phyloP scores from a whole-genome alignment of 37 sponge, comb jelly and placozoan genomes.

The Chondrosia reniformis region DNA sequence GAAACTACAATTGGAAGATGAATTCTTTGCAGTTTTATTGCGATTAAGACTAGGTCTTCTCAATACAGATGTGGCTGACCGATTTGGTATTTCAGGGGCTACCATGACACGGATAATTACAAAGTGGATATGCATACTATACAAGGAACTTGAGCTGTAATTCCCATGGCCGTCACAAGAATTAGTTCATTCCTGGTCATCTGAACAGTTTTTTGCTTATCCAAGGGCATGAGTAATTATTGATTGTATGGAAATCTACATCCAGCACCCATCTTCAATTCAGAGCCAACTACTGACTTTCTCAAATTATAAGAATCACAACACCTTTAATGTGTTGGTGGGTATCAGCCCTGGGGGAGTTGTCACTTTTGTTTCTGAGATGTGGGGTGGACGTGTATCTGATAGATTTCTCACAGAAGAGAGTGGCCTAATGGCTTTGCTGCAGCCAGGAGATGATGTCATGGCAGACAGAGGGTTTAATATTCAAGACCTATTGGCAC shows the following conservation, averaged over 20 bases:
- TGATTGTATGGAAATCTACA: conserved; percentile 12
- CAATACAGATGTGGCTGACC: neutral
- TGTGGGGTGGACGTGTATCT: conserved; percentile 19
- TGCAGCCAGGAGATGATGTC: neutral
- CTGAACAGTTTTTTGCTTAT: neutral
- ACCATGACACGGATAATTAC: neutral
- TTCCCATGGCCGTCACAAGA: conserved; percentile 1
- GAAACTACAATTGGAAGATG: neutral
- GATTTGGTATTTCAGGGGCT: neutral
- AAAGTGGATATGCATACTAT: neutral
- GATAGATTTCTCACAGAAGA: neutral
- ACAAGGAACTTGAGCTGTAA: neutral
- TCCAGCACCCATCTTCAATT: neutral
- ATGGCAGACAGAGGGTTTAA: conserved; percentile 26
- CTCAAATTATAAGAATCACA: conserved; percentile 8
- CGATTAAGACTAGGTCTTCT: neutral
- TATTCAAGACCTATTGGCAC: neutral
- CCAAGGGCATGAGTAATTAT: neutral
- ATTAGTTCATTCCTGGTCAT: neutral
- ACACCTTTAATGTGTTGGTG: conserved; percentile 14
- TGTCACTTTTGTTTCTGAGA: neutral
- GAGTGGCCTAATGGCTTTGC: neutral
- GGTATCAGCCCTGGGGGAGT: conserved; percentile 12
- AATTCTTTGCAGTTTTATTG: neutral
- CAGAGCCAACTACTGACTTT: neutral